Base-by-base conservation (phyloP, 2,113 vertebrate genomes). In the Ptilorrhoa leucosticta region DNA sequence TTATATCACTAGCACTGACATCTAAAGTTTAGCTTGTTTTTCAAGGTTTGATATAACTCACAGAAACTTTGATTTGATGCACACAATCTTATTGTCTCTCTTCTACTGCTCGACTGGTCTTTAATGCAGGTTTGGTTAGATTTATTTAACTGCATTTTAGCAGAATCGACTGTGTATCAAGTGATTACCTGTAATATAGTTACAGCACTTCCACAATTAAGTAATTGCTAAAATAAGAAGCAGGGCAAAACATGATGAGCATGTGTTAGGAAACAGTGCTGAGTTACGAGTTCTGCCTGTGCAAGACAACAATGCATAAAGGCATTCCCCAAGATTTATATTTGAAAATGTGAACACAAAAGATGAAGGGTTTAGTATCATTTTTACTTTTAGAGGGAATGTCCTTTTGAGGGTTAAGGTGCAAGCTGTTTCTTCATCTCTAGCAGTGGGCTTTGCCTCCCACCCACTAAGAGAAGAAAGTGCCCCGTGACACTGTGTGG, bases 391-490 rank as follows among this genome's bases (percentile, higher is more conserved):
- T 88, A 94, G 88, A 95, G 60, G 69, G 39, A 81, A 93, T 78
- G 96, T 94, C 95, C 90, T 93, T 92, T 96, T 72, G 88, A 87
- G 88, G 83, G 92, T 89, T 89, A 96, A 88, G 83, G 90, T 94
- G 82, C 86, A 90, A 90, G 86, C 83, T 93, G 77, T 78, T 93
- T 66, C 96, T 93, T 96, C 92, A 78, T 93, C 72, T 90, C 70
- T 92, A 97, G 85, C 92, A 87, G 88, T 96, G 93, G 96, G 93
- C 90, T 92, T 89, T 92, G 72, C 83, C 92, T 96, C 94, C 96
- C 92, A 93, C 88, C 90, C 83, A 93, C 94, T 97, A 94, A 96
- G 92, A 97, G 91, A 97, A 96, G 93, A 96, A 96, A 96, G 90
- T 93, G 80, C 85, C 93, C 93, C 91, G 86, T 2, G 48, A 94